A percentile compares a stretch with the other conserved stretches of the same genome.
These are phyloP conservation scores for Dryobota labecula DNA, from an alignment of 2,888 invertebrate species.

Conservation along the genomic window DNA sequence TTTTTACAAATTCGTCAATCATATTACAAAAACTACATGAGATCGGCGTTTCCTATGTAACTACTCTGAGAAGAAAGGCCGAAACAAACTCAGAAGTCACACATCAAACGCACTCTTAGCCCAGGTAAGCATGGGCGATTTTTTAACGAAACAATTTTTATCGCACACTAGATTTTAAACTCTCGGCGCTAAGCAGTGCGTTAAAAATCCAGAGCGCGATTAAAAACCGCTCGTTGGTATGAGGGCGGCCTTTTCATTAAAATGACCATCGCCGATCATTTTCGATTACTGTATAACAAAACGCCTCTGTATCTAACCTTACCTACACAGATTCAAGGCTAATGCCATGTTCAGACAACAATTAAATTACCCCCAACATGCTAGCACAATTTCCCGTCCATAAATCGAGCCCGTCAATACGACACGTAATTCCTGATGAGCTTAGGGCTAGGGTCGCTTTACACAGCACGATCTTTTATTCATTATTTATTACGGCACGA, in stretches of 20 bases:
- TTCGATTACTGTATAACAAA: not conserved
- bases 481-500: conserved; percentile 66
- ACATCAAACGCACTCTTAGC: not conserved
- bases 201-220: not conserved
- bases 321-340: not conserved
- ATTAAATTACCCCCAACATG: conserved; percentile 35
- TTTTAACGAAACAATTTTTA: not conserved
- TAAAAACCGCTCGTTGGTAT: not conserved
- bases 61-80: too few relatives aligned
- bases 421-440: conserved; percentile 73
- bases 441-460: conserved; percentile 67
- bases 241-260: not conserved
- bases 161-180: not conserved
- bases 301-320: not conserved
- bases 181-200: not conserved
- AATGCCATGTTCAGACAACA: conserved; percentile 13
- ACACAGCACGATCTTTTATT: conserved; percentile 74
- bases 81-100: too few relatives aligned
- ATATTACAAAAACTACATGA: too few relatives aligned
- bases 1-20: too few relatives aligned
- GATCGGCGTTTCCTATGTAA: too few relatives aligned
- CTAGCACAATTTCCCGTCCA: conserved; percentile 30
- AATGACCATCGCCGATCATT: not conserved
- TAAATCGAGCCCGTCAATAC: conserved; percentile 62
- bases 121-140: not conserved